A percentile compares a stretch with the other conserved stretches of the same genome.
Evolutionary conservation across 2,797 vertebrate genomes (phyloP).

Genomic region (Anas capensis): DNA sequence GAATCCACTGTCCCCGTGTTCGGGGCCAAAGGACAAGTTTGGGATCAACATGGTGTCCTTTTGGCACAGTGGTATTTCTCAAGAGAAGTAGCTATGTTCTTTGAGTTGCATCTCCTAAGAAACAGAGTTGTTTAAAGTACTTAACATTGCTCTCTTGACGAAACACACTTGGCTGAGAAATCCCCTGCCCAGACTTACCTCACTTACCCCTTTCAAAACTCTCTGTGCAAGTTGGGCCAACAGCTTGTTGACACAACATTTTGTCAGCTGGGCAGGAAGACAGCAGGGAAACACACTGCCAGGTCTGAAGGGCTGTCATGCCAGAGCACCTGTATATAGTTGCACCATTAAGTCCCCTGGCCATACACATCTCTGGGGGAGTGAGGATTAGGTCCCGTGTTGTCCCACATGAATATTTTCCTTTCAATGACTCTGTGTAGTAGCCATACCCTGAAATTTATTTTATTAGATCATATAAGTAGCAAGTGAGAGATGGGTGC

Average conservation of each 20-base stretch:
- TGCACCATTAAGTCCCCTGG: background rate
- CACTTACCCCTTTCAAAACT: constrained; percentile 51
- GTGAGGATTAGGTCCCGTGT: background rate
- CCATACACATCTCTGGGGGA: rapidly evolving
- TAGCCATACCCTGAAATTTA: background rate
- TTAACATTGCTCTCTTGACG: background rate
- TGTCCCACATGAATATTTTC: background rate
- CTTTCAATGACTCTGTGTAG: background rate
- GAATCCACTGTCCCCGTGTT: background rate
- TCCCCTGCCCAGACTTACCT: constrained; percentile 12
- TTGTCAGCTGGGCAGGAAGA: constrained; percentile 65
- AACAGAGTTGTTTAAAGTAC: constrained; percentile 47
- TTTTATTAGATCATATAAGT: background rate
- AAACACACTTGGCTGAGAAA: constrained; percentile 64
- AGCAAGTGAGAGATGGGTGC: background rate
- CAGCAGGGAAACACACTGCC: constrained; percentile 1
- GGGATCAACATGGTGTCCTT: background rate
- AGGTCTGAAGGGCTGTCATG: background rate
- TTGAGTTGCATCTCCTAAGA: constrained; percentile 36
- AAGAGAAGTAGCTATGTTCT: constrained; percentile 33
- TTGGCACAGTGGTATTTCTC: background rate
- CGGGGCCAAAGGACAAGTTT: background rate
- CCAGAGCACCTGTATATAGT: background rate
- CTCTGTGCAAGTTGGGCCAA: background rate
- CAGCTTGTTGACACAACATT: constrained; percentile 19